Evolutionary conservation across 2,888 invertebrate species (phyloP).

Genomic region (Drosophila kanekoi): DNA sequence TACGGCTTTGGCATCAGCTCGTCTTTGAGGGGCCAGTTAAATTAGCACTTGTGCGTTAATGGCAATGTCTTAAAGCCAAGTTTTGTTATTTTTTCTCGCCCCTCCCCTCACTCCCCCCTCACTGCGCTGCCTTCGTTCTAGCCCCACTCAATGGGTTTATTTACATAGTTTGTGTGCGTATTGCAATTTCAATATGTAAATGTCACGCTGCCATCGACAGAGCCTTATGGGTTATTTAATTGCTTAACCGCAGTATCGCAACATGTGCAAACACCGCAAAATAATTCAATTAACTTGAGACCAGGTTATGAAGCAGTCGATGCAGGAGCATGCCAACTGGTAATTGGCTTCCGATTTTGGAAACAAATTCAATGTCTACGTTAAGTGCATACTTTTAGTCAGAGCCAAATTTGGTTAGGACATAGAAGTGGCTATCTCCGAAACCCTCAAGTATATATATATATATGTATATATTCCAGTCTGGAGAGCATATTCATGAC

Average conservation of each 20-base stretch:
- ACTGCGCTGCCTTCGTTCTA: background rate
- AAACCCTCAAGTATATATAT: too few species aligned
- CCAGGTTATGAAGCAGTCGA: background rate
- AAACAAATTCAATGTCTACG: background rate
- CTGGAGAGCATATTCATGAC: too few species aligned
- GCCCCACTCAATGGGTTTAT: background rate
- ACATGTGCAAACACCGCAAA: background rate
- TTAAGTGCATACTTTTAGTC: conserved; percentile 54
- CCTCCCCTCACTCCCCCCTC: background rate
- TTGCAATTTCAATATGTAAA: conserved; percentile 54
- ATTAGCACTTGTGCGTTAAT: conserved; percentile 81
- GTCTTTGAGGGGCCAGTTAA: conserved; percentile 57
- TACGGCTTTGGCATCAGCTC: conserved; percentile 28
- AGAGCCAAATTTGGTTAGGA: background rate
- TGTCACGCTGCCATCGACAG: conserved; percentile 41
- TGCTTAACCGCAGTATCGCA: background rate
- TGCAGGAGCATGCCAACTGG: background rate
- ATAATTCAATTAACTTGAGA: conserved; percentile 12
- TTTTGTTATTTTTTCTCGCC: conserved; percentile 15
- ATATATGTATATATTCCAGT: too few species aligned
- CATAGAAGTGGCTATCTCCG: too few species aligned
- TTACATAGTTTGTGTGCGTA: conserved; percentile 4
- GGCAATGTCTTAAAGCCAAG: conserved; percentile 66
- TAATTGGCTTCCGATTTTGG: background rate
- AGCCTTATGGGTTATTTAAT: conserved; percentile 7